Evolutionary conservation across 2,113 vertebrate species (phyloP), one percentile per base, ranked within the genome.

Genomic region (Orycteropus afer): DNA sequence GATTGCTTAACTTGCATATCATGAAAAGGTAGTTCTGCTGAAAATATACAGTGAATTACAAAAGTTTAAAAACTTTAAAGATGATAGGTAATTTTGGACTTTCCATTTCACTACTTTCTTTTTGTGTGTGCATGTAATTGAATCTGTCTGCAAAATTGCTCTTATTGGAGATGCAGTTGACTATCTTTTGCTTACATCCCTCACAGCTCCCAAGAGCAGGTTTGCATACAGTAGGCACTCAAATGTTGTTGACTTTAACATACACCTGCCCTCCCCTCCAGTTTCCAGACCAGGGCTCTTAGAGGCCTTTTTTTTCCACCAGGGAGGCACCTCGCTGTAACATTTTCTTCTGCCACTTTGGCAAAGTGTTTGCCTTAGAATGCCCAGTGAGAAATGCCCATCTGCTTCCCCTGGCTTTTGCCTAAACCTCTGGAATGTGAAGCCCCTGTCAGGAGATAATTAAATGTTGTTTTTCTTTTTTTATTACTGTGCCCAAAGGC

Each of bases 381-480:
- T 23, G 10, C 69, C 57, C 18, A 27, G 3, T 45, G 53, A 57
- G 73, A 82, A 89, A 65, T n/a, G 86, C 47, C 40, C 32, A 37
- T 90, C 61, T 73, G 55, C 82, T 95, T 90, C 29, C 76, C 80
- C 74, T 79, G 92, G 84, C 22, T 45, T 63, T 90, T 90, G 84
- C 61, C 40, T 61, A 22, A 55, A 34, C 79, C 37, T 67, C 0
- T 34, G 79, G 78, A 69, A 57, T 53, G 13, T 67, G 51, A 78
- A 69, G 63, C 1, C 77, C 55, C 34, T 87, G 76, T 73, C 59
- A 81, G 51, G 76, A 93, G 69, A 79, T 65, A 76, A 76, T 27
- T 17, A 74, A 57, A 63, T 37, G 29, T 55, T 77, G 25, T 79
- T 89, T 47, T 94, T 90, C 17, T 79, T 59, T 78, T n/a, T 42